These are phyloP conservation scores for Ophion ellenae DNA, from an alignment of 2,888 invertebrate species.

Conservation along the genomic window DNA sequence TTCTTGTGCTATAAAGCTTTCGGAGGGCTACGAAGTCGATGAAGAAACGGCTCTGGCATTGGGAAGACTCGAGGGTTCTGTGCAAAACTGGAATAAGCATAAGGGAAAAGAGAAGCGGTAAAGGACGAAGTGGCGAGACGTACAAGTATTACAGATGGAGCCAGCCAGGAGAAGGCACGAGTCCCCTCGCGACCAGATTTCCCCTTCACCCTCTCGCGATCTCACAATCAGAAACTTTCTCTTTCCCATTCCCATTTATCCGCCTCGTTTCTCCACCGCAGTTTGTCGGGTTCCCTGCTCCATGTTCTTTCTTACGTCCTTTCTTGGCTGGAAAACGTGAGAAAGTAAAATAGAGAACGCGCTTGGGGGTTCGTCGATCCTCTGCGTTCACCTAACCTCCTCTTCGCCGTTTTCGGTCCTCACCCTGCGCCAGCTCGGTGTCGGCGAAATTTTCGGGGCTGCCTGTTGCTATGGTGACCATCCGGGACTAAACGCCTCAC, in stretches of 20 bases:
- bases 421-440: slow-evolving; percentile 65
- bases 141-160: slow-evolving; percentile 45
- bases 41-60: slow-evolving; percentile 18
- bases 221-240: slow-evolving; percentile 33
- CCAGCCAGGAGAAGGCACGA: slow-evolving; percentile 42
- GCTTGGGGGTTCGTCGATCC: slow-evolving; percentile 47
- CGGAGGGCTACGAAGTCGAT: slow-evolving; percentile 39
- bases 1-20: slow-evolving; percentile 43
- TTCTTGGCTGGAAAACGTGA: slow-evolving; percentile 13
- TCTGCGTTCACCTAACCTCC: slow-evolving; percentile 48
- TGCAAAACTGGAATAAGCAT: slow-evolving; percentile 45
- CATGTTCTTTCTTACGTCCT: slow-evolving; percentile 31
- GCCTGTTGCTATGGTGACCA: slow-evolving; percentile 83
- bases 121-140: slow-evolving; percentile 51
- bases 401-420: slow-evolving; percentile 42
- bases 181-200: slow-evolving; percentile 48
- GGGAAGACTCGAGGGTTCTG: slow-evolving; percentile 31
- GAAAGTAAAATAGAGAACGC: slow-evolving; percentile 48
- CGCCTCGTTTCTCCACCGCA: slow-evolving; percentile 7
- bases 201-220: slow-evolving; percentile 52
- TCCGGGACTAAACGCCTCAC: slow-evolving; percentile 81
- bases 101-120: slow-evolving; percentile 42
- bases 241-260: slow-evolving; percentile 22
- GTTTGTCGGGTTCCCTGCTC: slow-evolving; percentile 42
- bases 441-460: slow-evolving; percentile 79